Conservation (phyloP, 2,113 vertebrate genomes). For the Aplodontia rufa region DNA sequence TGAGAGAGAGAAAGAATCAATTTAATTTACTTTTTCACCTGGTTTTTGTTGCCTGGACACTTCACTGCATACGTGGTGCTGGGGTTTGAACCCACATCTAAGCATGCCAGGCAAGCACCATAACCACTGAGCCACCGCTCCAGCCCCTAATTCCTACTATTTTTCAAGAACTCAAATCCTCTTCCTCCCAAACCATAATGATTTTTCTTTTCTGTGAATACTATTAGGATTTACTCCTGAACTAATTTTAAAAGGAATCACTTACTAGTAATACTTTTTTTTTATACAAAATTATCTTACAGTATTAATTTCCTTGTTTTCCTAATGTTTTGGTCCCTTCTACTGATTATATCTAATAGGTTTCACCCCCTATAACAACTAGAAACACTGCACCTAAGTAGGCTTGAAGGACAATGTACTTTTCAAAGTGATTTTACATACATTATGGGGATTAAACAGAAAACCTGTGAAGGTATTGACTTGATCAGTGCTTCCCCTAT, state of each 20-base stretch:
- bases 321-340: neutral
- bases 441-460: conserved; percentile 36
- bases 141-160: neutral
- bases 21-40: too few relatives aligned
- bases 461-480: neutral
- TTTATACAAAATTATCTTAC: conserved; percentile 38
- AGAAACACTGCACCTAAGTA: neutral
- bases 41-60: too few relatives aligned
- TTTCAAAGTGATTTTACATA: conserved; percentile 1
- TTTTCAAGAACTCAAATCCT: conserved; percentile 54
- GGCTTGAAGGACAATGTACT: neutral
- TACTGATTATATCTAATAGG: neutral
- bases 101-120: too few relatives aligned
- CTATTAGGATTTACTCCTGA: neutral
- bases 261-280: conserved; percentile 33
- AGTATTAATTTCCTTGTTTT: neutral
- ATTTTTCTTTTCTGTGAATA: conserved; percentile 30
- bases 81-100: too few relatives aligned
- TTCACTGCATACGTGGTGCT: too few relatives aligned
- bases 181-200: neutral
- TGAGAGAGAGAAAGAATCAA: too few relatives aligned
- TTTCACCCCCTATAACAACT: neutral
- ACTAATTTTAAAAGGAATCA: conserved; percentile 52
- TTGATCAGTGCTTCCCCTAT: neutral
- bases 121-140: too few relatives aligned